A percentile compares a stretch with the other conserved stretches of the same genome.
phyloP scores from a whole-genome alignment of 2,113 vertebrate species.

The Mustelus asterias region DNA sequence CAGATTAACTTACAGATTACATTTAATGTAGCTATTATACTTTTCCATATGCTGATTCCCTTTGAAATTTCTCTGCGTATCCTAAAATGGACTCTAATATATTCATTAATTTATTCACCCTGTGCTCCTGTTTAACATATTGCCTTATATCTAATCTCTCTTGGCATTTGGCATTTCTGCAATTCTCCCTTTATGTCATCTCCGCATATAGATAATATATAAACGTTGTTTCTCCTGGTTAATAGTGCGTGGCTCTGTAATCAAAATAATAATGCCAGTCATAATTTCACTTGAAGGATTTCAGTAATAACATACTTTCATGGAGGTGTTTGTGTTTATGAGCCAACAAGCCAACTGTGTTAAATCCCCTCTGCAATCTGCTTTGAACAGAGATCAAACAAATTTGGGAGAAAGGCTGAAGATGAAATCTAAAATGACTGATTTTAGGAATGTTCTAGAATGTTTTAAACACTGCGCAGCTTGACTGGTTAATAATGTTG shows the following conservation, averaged over 20 bases:
- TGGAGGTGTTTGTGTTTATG: not conserved
- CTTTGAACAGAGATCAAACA: not conserved
- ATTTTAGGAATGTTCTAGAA: not conserved
- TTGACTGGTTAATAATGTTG: not conserved
- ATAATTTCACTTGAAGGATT: conserved; percentile 9
- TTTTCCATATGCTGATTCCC: not conserved
- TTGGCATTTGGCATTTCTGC: not conserved
- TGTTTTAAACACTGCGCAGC: not conserved
- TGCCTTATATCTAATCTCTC: not conserved
- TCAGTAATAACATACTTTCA: conserved; percentile 3
- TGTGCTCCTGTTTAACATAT: not conserved
- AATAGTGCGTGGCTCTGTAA: not conserved
- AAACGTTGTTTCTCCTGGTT: not conserved
- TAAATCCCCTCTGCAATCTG: not conserved
- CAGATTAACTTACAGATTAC: not conserved
- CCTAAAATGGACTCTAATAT: not conserved
- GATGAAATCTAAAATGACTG: not conserved
- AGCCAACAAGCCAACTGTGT: conserved; percentile 22
- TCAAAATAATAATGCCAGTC: conserved; percentile 14
- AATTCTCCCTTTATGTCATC: not conserved
- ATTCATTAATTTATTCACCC: not conserved
- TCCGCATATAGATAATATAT: not conserved
- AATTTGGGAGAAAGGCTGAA: not conserved
- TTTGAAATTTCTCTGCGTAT: not conserved
- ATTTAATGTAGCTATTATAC: not conserved